Base-by-base conservation (phyloP, 2,888 invertebrate genomes). In the Vesta saturnalis region DNA sequence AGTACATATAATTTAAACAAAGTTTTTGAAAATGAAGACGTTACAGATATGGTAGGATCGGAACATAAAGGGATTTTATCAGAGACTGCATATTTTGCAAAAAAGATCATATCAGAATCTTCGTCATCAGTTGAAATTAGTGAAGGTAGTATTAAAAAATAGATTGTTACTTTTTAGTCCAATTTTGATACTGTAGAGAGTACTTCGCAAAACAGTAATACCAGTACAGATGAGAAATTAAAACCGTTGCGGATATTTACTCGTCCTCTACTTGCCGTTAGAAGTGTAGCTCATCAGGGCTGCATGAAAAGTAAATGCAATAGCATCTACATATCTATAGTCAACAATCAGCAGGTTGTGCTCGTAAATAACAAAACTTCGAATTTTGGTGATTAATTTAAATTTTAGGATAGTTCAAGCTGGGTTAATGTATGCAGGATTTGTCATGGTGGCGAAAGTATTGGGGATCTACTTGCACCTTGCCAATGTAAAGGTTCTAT, bases 401-500 rank as follows among this genome's bases (percentile, higher is more conserved):
- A 14, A 55, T 61, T 73, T 47, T 63, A 70, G 67, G 35, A 71
- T 18, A 62, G 35, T 61, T 75, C 76, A 4, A 76, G 72, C 35
- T 76, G 77, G 77, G 61, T 74, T 18, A 76, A 76, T 46, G 73
- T 84, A 16, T 85, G 85, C 66, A 75, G 85, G 16, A 85, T 85
- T 47, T 85, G 85, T 69, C 84, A 85, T 66, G 84, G 85, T 8
- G 83, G 83, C 1, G 82, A 83, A 56, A 84, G 84, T 72, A 73
- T 78, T 12, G 84, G 80, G 23, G 80, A 84, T 74, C 80, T 89
- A 55, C 79, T 88, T 19, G 85, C 86, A 0, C 87, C 88, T 0
- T 89, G 89, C 75, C 78, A 83, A 67, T 88, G 88, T 77, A 80
- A 83, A 72, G 89, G 89, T 2, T 85, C 87, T 0, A 83, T 88